Percentiles rank a stretch among this genome's conserved stretches.
phyloP scores from a whole-genome alignment of 2,113 vertebrate species.

The Pterocles burchelli region DNA sequence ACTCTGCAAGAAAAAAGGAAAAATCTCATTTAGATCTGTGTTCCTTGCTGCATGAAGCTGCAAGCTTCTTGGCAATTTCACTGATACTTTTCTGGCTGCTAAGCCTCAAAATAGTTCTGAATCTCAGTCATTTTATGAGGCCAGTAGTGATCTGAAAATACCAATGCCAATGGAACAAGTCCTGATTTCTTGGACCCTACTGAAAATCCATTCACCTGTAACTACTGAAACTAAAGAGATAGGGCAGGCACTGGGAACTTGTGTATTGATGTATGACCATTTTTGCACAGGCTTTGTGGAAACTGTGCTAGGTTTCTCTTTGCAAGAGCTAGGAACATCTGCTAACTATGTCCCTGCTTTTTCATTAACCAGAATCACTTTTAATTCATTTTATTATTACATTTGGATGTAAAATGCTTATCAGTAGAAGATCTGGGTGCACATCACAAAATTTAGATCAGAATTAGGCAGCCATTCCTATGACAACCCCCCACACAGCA shows the following conservation, averaged over 20 bases:
- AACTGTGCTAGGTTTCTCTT: background rate
- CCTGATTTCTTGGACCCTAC: background rate
- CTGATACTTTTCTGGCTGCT: conserved; percentile 26
- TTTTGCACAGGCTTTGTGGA: background rate
- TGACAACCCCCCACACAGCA: conserved; percentile 51
- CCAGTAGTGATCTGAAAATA: conserved; percentile 17
- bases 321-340: background rate
- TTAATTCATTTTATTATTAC: conserved; percentile 2
- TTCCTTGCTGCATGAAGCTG: conserved; percentile 16
- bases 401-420: background rate
- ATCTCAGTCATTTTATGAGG: conserved; percentile 18
- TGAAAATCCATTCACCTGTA: background rate
- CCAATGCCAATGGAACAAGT: background rate
- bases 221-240: background rate
- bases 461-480: conserved; percentile 59
- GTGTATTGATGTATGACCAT: background rate
- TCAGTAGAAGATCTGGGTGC: conserved; percentile 22
- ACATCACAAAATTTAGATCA: conserved; percentile 48
- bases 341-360: background rate
- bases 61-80: conserved; percentile 36
- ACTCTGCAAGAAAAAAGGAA: background rate
- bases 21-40: conserved; percentile 12
- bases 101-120: background rate
- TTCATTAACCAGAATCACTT: background rate
- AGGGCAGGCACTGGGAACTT: background rate